Evolutionary conservation across 2,797 vertebrate genomes (phyloP).

Genomic region (Pempheris klunzingeri): DNA sequence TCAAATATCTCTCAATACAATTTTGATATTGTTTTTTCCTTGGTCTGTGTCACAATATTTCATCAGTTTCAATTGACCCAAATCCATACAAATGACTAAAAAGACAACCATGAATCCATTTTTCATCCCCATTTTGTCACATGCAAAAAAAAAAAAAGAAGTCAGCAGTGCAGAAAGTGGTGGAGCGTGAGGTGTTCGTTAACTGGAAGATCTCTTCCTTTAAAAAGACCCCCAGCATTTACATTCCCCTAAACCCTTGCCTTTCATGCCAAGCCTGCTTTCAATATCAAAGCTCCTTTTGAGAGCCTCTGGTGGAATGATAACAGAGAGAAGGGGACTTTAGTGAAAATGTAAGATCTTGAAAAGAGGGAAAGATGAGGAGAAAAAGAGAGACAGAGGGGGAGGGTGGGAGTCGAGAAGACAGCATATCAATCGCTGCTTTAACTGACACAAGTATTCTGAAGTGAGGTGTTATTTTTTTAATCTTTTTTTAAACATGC

Average conservation of each 20-base stretch:
- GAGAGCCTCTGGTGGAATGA: conserved; percentile 84
- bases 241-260: conserved; percentile 81
- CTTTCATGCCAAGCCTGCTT: conserved; percentile 85
- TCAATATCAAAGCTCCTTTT: conserved; percentile 87
- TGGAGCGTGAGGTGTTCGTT: conserved; percentile 76
- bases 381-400: conserved; percentile 55
- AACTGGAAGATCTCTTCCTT: conserved; percentile 80
- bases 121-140: conserved; percentile 67
- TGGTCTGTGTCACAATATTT: conserved; percentile 59
- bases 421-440: conserved; percentile 77
- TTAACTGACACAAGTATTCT: conserved; percentile 80
- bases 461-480: conserved; percentile 56
- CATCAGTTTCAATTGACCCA: conserved; percentile 71
- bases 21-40: conserved; percentile 45
- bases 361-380: conserved; percentile 74
- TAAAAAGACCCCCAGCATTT: conserved; percentile 82
- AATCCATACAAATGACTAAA: conserved; percentile 69
- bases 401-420: conserved; percentile 48
- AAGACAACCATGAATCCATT: conserved; percentile 46
- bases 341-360: conserved; percentile 83
- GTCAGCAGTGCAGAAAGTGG: conserved; percentile 52
- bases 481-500: conserved; percentile 62
- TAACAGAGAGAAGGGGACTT: conserved; percentile 84
- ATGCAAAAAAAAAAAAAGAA: conserved; percentile 36
- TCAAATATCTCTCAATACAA: conserved; percentile 15